Percentiles rank a stretch among this genome's conserved stretches.
phyloP scores from a whole-genome alignment of 2,113 vertebrate genomes.

The Oreocharis arfaki region DNA sequence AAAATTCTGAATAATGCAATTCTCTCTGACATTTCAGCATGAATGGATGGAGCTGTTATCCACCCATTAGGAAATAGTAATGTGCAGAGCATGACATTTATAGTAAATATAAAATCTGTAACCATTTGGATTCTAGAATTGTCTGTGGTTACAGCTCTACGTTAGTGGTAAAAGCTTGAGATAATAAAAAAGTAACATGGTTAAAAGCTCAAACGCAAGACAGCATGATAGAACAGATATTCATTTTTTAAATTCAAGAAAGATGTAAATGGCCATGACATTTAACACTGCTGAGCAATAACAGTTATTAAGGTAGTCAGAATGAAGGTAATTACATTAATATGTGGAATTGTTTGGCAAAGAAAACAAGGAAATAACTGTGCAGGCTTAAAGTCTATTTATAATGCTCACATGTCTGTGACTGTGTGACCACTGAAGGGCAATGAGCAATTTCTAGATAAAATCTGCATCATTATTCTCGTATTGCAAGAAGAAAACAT shows the following conservation, averaged over 20 bases:
- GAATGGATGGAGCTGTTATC: background rate
- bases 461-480: background rate
- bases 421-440: background rate
- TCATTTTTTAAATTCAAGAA: background rate
- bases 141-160: rapidly evolving
- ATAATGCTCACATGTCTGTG: background rate
- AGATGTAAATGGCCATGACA: background rate
- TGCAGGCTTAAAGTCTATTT: background rate
- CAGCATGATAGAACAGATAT: background rate
- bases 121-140: background rate
- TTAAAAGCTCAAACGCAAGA: background rate
- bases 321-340: background rate
- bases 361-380: background rate
- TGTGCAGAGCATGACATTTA: background rate
- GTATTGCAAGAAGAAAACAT: background rate
- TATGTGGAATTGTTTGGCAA: background rate
- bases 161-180: background rate
- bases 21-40: background rate
- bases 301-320: background rate
- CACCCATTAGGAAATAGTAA: background rate
- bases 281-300: background rate
- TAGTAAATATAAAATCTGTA: background rate
- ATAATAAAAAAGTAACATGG: background rate
- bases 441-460: background rate
- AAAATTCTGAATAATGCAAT: background rate